These are phyloP conservation scores for Strigops habroptila DNA, from an alignment of 2,113 vertebrate species.

Conservation along the genomic window DNA sequence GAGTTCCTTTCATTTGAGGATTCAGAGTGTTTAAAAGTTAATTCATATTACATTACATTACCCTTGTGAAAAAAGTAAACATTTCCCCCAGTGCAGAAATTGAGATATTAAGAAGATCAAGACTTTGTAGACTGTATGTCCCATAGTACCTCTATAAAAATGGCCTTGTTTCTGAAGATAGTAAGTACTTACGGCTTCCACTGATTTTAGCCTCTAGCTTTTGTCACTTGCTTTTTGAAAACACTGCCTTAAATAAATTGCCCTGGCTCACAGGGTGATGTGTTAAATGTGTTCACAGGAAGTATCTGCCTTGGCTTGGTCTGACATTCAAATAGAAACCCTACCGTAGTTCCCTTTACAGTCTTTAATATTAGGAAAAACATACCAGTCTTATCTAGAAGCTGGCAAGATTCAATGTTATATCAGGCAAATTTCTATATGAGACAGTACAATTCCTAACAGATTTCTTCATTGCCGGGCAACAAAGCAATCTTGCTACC, in stretches of 20 bases:
- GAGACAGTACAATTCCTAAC: not conserved
- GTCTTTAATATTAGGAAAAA: not conserved
- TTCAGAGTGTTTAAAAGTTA: not conserved
- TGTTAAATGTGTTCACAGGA: not conserved
- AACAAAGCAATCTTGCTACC: not conserved
- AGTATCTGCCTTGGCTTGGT: not conserved
- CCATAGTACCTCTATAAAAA: not conserved
- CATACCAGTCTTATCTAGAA: not conserved
- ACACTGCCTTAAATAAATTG: not conserved
- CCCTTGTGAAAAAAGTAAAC: not conserved
- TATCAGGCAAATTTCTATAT: not conserved
- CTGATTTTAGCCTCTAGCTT: not conserved
- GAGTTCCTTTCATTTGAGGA: conserved; percentile 17
- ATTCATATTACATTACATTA: not conserved
- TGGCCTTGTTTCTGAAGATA: not conserved
- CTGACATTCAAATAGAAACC: not conserved
- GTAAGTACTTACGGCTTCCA: not conserved
- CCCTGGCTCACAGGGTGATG: not conserved
- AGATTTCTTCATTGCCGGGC: conserved; percentile 1
- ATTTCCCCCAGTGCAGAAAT: not conserved
- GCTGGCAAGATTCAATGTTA: not conserved
- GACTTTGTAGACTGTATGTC: not conserved
- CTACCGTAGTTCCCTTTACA: not conserved
- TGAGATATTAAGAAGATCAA: not conserved
- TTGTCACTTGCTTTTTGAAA: conserved; percentile 12